Conservation (phyloP, 1,140 invertebrate species). For the Drosophila truncata region DNA sequence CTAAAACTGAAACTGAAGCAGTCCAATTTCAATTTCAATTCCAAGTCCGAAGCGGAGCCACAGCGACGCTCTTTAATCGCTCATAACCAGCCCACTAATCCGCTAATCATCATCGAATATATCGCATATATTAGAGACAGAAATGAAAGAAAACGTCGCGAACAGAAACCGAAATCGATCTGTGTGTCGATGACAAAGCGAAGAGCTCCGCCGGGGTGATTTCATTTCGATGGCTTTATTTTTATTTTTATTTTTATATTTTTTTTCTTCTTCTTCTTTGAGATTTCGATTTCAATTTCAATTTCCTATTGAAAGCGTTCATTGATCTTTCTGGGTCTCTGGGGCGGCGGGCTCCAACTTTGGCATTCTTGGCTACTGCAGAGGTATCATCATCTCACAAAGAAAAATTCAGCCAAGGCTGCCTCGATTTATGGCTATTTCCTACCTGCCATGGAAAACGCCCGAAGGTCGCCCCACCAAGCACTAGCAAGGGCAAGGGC, state of each 20-base stretch:
- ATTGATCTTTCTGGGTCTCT: slow-evolving; percentile 56
- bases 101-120: slow-evolving; percentile 55
- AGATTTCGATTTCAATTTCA: slow-evolving; percentile 70
- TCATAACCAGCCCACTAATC: slow-evolving; percentile 69
- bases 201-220: slow-evolving; percentile 6
- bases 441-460: slow-evolving; percentile 28
- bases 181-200: slow-evolving; percentile 37
- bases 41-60: slow-evolving; percentile 8
- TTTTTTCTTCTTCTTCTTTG: slow-evolving; percentile 23
- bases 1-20: slow-evolving; percentile 11
- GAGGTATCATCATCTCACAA: slow-evolving; percentile 22
- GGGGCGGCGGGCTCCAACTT: neutral
- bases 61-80: slow-evolving; percentile 47
- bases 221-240: slow-evolving; percentile 40
- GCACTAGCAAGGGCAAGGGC: neutral
- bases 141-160: slow-evolving; percentile 28
- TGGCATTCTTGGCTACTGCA: slow-evolving; percentile 24
- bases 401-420: slow-evolving; percentile 53
- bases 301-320: slow-evolving; percentile 79
- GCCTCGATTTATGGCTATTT: slow-evolving; percentile 32
- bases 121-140: slow-evolving; percentile 52
- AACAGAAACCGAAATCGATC: slow-evolving; percentile 30
- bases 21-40: slow-evolving; percentile 32
- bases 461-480: slow-evolving; percentile 1
- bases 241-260: neutral